Evolutionary conservation across 2,888 invertebrate genomes (phyloP), one percentile per base, ranked within the genome.

Genomic region (Arctia plantaginis): DNA sequence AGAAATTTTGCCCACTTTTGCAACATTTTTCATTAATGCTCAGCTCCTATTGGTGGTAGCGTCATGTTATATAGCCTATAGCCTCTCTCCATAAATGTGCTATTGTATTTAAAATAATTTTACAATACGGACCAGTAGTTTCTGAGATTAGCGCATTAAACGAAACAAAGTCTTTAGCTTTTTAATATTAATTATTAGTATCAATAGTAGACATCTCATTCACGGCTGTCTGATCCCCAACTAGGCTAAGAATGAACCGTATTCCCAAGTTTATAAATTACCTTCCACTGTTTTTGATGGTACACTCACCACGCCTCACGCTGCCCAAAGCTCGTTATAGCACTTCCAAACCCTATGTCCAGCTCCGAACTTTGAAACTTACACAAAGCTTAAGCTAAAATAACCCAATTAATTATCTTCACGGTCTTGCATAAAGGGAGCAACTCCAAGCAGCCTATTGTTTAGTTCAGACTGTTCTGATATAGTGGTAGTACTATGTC

Each of bases 401-500:
- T 71, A 72, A n/a, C 41, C 66, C 64, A 55, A 74, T 74, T 74
- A 77, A 77, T 75, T 75, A 75, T 75, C 69, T 73, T 74, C 74
- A 74, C 72, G 69, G 72, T 77, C 27, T 23, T 64, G 6, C 64
- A 70, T 70, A 73, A 77, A 76, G 73, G 62, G 51, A 66, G 27
- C 69, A 69, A 70, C 41, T 74, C 20, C 20, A 23, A 23, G 75
- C 62, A 70, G 41, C 62, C 76, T 67, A 65, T 76, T 76, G 73
- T 76, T 30, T 55, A 76, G 67, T 76, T 72, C 27, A 23, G 39
- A 69, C 27, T 44, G 23, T 62, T 65, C 69, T 64, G 71, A 77
- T 69, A 66, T 74, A 74, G 69, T 77, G 59, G 23, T 81, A 81
- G 84, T 81, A 89, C 90, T 83, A 74, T 90, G 85, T 89, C 89